Base-by-base conservation (phyloP, 2,113 vertebrate species). In the Cynopterus brachyotis region DNA sequence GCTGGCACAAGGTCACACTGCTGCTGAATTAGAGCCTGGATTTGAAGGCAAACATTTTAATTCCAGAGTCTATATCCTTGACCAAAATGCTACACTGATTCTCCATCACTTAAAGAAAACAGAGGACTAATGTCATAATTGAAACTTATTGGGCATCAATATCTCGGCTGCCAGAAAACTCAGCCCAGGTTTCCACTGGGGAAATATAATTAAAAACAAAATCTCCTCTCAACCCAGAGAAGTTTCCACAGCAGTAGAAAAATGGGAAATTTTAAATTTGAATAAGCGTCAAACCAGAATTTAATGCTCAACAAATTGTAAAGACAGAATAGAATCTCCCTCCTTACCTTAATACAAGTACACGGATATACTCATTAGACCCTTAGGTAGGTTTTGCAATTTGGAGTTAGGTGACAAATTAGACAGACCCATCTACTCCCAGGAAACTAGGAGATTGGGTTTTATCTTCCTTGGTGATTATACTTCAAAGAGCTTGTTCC, bases 401-500 rank as follows among this genome's bases (percentile, higher is more conserved):
- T 76, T 66, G 6, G 12, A 96, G 62, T 90, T 67, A 79, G 40
- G 50, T 60, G 47, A 78, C 22, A 47, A 55, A 12, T 84, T 22
- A 83, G 40, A 37, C 20, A 83, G 40, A 37, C 20, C 37, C 37
- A 47, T 6, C 26, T 26, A 9, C 24, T 53, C 12, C 62, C 75
- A 67, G 57, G 81, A 91, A 60, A 66, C 13, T 19, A 42, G n/a
- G 75, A 78, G 40, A 90, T 5, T 59, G 35, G 6, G 59, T 6
- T 37, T 88, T 70, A 82, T 79, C 70, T 62, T 73, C 37, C 15
- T 78, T 30, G 24, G 55, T 70, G 55, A 92, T 73, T 73, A 50
- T 12, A 60, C n/a, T 91, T 95, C 69, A 91, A 86, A 96, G 62
- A 79, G n/a, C 82, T 82, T 66, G 76, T 69, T 95, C n/a, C 57